Evolutionary conservation across 2,888 invertebrate species (phyloP), one percentile per base, ranked within the genome.

Genomic region (Agrilus mali): DNA sequence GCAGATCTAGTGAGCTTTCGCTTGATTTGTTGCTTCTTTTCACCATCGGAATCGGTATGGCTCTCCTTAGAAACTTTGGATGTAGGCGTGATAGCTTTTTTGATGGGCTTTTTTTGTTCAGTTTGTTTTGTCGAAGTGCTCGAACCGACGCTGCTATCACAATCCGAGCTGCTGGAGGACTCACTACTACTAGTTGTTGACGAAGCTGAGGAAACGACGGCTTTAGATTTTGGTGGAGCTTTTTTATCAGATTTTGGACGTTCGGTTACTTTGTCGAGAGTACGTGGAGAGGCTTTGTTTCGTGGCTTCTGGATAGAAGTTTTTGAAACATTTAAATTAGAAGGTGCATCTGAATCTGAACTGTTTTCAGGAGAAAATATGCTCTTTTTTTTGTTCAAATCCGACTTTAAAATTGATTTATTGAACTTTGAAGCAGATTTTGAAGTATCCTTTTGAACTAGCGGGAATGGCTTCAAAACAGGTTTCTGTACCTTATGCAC

Each of bases 341-440:
- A 57, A 14, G 67, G 63, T 40, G 58, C 61, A 46, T 74, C 72
- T 50, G 78, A 78, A 55, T 78, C 79, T n/a, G 78, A 78, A 50
- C 78, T 77, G 50, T 86, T 86, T 52, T 84, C 86, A 0, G 86
- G 86, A 42, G 86, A 86, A 57, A 86, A 86, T 56, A 86, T 86
- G 57, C 86, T 84, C 60, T 83, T 85, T 61, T 81, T 82, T 57
- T 82, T 83, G 36, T 58, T 64, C 33, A 54, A 49, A 50, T 62
- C 63, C 8, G 46, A 45, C 42, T 58, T 59, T 40, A 46, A 42
- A 17, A 36, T 31, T 48, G 20, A 20, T 7, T 47, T n/a, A 41
- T 38, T 6, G 36, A n/a, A 36, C 33, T 42, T 50, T 48, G 46
- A 17, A 38, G 15, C 31, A 1, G 17, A 17, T 33, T 46, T 46